Evolutionary conservation across 2,113 vertebrate species (phyloP).

Genomic region (Phainopepla nitens): DNA sequence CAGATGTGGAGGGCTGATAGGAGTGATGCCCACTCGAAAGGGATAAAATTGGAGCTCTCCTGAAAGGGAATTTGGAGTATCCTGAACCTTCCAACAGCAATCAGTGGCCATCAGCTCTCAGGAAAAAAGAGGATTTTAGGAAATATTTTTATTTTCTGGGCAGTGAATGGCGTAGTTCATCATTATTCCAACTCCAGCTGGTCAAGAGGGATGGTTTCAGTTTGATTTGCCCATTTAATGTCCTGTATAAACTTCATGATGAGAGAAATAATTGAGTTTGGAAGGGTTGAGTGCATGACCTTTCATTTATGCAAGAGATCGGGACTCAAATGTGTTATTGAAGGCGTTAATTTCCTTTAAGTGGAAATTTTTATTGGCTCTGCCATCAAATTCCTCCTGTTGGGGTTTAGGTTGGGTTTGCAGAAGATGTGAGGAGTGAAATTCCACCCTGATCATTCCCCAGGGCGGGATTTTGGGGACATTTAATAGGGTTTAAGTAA

Average conservation of each 20-base stretch:
- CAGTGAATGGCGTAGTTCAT: rapidly evolving
- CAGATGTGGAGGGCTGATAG: not conserved
- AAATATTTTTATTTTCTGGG: not conserved
- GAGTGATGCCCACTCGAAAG: not conserved
- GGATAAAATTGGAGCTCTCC: not conserved
- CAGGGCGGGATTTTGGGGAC: not conserved
- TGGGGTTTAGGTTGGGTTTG: not conserved
- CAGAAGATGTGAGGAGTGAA: not conserved
- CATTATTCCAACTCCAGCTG: not conserved
- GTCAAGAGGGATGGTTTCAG: not conserved
- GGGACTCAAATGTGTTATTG: not conserved
- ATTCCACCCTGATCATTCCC: not conserved
- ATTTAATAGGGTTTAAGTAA: not conserved
- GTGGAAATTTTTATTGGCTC: not conserved
- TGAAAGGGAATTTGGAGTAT: not conserved
- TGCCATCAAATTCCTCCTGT: not conserved
- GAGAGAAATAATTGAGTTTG: not conserved
- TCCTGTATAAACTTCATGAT: not conserved
- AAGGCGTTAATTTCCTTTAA: not conserved
- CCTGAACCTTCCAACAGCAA: not conserved
- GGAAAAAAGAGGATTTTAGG: not conserved
- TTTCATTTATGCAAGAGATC: not conserved
- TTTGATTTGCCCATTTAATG: not conserved
- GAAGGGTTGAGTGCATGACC: not conserved
- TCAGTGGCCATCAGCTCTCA: not conserved